Base-by-base conservation (phyloP, 2,797 vertebrate genomes). In the Poecilia picta region DNA sequence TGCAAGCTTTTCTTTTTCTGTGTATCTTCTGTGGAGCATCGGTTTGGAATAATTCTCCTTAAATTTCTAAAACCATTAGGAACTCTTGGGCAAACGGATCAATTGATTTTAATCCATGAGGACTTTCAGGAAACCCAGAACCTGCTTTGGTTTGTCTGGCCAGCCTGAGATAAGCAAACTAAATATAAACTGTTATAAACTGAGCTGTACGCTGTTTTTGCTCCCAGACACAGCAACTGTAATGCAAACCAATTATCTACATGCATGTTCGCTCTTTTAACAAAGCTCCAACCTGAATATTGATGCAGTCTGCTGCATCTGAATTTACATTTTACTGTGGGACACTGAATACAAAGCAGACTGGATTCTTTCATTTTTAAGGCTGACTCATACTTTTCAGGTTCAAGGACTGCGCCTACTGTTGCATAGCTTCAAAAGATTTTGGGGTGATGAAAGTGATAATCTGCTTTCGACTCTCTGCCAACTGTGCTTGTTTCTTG, bases 401-500 rank as follows among this genome's bases (percentile, higher is more conserved):
- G 90, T 92, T 94, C 92, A 92, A 94, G 92, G 91, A 88, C 94
- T 92, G 85, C 89, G 83, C 51, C 81, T 82, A 82, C 78, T 89
- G 90, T 90, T 92, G 89, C 88, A 89, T 85, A 53, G 80, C 88
- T 92, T 92, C 91, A 92, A 91, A 74, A 93, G 90, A 91, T 90
- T 88, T 87, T 64, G 0, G 74, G 46, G 53, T 84, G 88, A 85
- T 89, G 90, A 93, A 93, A 91, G 91, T 83, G 85, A 91, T 94
- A 85, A 94, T 95, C 88, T 93, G 91, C 88, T 94, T 94, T 93
- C 85, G 76, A 93, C 91, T 94, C 88, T 89, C 89, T 92, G 81
- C 81, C 76, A 78, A 78, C 87, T 83, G 83, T 78, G 84, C 85
- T 85, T 53, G 82, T 87, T 89, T 88, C 87, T 88, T 73, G 46